Evolutionary conservation across 2,113 vertebrate genomes (phyloP).

Genomic region (Poecile atricapillus): DNA sequence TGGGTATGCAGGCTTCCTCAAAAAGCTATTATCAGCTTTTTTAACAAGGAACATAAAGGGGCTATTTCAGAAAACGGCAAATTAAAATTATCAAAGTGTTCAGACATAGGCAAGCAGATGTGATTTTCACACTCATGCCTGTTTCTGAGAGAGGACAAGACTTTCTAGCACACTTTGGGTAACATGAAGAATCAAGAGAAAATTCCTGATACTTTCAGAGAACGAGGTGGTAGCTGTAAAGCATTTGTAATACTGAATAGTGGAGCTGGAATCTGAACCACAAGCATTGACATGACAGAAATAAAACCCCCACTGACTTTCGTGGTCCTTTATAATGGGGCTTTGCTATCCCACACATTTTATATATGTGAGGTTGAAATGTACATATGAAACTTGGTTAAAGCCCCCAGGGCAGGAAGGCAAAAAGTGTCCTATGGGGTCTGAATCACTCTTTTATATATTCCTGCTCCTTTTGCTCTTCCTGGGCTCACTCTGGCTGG

Average conservation of each 20-base stretch:
- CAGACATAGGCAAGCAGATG: neutral
- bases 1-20: neutral
- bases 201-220: neutral
- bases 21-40: neutral
- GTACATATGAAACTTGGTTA: accelerated
- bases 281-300: neutral
- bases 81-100: neutral
- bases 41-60: neutral
- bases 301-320: neutral
- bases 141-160: neutral
- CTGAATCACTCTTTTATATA: neutral
- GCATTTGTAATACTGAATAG: neutral
- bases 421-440: neutral
- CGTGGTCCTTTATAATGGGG: neutral
- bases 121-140: neutral
- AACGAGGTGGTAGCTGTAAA: neutral
- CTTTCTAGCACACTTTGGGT: neutral
- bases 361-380: neutral
- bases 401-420: neutral
- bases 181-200: neutral
- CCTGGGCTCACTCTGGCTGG: neutral
- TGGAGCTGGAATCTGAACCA: neutral
- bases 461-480: neutral
- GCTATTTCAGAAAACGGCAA: neutral
- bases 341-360: neutral